Conservation (phyloP, 1,140 invertebrate species). For the Stegodyphus mimosarum region DNA sequence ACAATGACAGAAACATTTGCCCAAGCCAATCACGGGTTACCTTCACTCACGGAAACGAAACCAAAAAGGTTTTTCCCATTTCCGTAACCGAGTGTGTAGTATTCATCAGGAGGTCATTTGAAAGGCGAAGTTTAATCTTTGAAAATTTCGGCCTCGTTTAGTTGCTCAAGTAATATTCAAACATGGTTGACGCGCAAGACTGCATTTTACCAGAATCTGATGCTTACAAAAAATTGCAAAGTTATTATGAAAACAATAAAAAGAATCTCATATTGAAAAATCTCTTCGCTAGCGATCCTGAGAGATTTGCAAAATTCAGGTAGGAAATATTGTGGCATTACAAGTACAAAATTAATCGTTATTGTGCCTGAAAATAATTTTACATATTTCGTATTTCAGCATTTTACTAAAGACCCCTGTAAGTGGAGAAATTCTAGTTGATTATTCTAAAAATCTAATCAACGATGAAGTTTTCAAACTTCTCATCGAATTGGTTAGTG, state of each 20-base stretch:
- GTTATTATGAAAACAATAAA: conserved; percentile 77
- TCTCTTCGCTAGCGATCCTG: conserved; percentile 80
- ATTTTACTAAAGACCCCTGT: conserved; percentile 74
- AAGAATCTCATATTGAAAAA: conserved; percentile 80
- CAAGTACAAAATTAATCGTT: neutral
- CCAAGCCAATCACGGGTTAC: no score
- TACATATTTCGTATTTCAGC: neutral
- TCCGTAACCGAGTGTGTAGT: no score
- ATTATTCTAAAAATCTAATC: conserved; percentile 97
- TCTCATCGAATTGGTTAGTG: conserved; percentile 81
- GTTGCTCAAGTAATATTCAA: neutral
- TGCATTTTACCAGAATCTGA: conserved; percentile 1
- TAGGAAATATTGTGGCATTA: conserved; percentile 65
- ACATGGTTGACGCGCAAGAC: conserved; percentile 25
- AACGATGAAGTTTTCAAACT: conserved; percentile 80
- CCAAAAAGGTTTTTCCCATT: no score
- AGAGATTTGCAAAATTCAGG: conserved; percentile 86
- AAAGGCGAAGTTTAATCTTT: neutral
- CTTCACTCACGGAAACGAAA: no score
- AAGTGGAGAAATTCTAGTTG: conserved; percentile 89
- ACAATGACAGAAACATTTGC: no score
- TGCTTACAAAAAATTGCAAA: conserved; percentile 78
- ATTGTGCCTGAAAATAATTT: neutral
- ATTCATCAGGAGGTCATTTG: conserved; percentile 60
- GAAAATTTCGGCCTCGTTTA: neutral